These are phyloP conservation scores for Scelioninae gen. 1 DNA, from an alignment of 2,888 invertebrate genomes.

Conservation along the genomic window DNA sequence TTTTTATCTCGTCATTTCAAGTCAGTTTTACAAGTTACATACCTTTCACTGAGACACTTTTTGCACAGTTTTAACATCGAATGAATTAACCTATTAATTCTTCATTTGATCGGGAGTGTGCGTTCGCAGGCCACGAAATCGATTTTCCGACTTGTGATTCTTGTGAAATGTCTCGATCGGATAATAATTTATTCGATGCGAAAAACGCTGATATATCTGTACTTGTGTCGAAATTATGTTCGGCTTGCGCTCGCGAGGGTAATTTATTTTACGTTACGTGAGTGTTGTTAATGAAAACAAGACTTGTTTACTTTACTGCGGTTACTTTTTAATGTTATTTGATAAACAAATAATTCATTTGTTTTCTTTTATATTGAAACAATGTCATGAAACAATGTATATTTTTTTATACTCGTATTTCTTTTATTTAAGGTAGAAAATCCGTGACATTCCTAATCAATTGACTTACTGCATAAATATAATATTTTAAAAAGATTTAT, in stretches of 20 bases:
- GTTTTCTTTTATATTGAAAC: no score
- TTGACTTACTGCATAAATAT: no score
- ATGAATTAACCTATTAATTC: constrained; percentile 65
- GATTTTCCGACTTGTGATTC: constrained; percentile 69
- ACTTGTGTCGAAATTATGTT: constrained; percentile 56
- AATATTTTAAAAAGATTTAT: no score
- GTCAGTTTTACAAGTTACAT: constrained; percentile 53
- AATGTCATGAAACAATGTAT: no score
- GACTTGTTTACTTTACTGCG: no score
- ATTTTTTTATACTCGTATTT: no score
- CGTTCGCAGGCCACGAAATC: constrained; percentile 68
- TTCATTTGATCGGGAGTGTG: constrained; percentile 57
- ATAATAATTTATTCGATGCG: constrained; percentile 70
- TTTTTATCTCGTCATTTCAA: constrained; percentile 15
- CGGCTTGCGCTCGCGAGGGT: constrained; percentile 5
- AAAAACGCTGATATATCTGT: constrained; percentile 57
- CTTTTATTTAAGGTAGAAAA: no score
- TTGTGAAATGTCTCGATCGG: constrained; percentile 69
- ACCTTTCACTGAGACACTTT: constrained; percentile 67
- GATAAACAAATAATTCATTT: no score
- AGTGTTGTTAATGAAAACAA: no score
- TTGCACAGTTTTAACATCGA: constrained; percentile 41
- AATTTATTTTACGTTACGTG: constrained; percentile 50
- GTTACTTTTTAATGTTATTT: no score
- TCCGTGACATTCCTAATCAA: no score